These are phyloP conservation scores for Suricata suricatta DNA, from an alignment of 2,113 vertebrate genomes.

Conservation along the genomic window DNA sequence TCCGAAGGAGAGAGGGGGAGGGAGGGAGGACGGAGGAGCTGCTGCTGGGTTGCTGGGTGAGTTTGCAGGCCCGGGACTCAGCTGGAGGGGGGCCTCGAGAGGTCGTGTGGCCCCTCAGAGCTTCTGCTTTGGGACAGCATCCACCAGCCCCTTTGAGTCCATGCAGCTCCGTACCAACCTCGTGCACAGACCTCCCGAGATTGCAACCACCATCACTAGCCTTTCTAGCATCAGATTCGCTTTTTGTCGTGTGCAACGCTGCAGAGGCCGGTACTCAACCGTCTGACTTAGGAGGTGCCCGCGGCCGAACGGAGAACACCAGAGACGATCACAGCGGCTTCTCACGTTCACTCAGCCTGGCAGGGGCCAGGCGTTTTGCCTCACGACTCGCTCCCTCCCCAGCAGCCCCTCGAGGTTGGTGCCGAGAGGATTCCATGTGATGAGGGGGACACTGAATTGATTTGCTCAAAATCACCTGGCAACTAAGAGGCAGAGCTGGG, in stretches of 20 bases:
- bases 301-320: background rate
- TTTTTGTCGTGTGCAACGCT: background rate
- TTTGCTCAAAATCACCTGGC: background rate
- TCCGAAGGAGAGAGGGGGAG: conserved; percentile 27
- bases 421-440: background rate
- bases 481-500: background rate
- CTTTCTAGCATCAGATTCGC: background rate
- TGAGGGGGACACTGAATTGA: background rate
- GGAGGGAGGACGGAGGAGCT: background rate
- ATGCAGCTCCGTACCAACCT: fast-evolving
- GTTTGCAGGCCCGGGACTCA: background rate
- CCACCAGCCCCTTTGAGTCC: background rate
- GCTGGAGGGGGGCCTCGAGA: background rate
- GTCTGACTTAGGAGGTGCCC: background rate
- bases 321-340: background rate
- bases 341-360: background rate
- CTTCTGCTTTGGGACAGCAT: background rate
- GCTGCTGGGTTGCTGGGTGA: background rate
- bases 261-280: background rate
- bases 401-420: background rate
- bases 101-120: background rate
- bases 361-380: background rate
- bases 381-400: background rate
- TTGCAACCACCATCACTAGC: background rate
- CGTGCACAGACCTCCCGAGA: fast-evolving